A percentile compares a stretch with the other conserved stretches of the same genome.
Conservation (phyloP, 1,140 invertebrate genomes). For the Dendroctonus valens region DNA sequence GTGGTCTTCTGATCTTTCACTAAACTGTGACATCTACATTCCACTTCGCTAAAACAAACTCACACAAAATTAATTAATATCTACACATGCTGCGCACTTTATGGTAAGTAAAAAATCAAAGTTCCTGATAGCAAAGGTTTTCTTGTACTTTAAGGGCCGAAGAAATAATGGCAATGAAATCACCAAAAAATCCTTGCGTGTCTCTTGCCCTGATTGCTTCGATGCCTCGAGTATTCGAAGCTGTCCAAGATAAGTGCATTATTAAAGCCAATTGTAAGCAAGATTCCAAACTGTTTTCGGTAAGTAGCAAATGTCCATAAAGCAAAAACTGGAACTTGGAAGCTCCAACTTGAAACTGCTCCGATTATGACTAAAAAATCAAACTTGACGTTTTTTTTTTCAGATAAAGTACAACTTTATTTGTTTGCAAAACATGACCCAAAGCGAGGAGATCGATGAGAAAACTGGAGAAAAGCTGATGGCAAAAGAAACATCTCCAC, state of each 20-base stretch:
- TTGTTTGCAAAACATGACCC: conserved; percentile 63
- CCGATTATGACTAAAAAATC: no score
- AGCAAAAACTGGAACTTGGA: no score
- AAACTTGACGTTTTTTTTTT: no score
- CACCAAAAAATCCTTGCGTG: conserved; percentile 74
- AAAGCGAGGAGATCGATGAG: conserved; percentile 59
- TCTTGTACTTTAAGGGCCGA: conserved; percentile 56
- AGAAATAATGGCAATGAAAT: conserved; percentile 69
- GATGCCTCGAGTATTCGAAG: conserved; percentile 76
- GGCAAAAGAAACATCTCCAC: conserved; percentile 59
- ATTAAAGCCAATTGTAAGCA: conserved; percentile 79
- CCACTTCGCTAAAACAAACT: no score
- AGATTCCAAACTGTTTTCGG: conserved; percentile 77
- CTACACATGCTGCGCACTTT: no score
- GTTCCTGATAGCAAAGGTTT: not conserved
- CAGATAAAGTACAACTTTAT: conserved; percentile 73
- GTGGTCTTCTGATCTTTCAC: no score
- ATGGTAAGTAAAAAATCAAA: not conserved
- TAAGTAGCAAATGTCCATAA: conserved; percentile 53
- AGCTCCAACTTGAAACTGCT: no score
- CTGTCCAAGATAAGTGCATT: conserved; percentile 77
- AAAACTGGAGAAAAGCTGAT: conserved; percentile 57
- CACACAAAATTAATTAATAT: no score
- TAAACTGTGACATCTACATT: no score
- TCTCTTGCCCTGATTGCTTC: conserved; percentile 73